Base-by-base conservation (phyloP, 2,797 vertebrate genomes). In the Saguinus oedipus region DNA sequence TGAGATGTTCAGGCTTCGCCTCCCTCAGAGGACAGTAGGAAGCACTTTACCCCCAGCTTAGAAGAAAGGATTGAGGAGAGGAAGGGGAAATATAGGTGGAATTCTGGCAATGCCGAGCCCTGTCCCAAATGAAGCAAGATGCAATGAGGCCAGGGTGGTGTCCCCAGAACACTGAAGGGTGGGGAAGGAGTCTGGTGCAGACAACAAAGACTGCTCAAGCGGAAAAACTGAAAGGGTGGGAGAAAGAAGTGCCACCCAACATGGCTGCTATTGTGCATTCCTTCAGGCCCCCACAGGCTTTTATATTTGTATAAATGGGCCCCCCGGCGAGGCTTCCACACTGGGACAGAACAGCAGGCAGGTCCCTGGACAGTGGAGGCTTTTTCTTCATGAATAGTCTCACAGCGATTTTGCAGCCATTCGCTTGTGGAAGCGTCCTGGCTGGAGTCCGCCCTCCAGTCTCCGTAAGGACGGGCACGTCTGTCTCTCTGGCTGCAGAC, bases 241-340 rank as follows among this genome's bases (percentile, higher is more conserved):
- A 96, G 96, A 97, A 96, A 82, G 74, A 96, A 97, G 92, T 89
- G 96, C 93, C 57, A 78, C 74, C 61, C 14, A 57, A 59, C 20
- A 53, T 26, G 86, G 87, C 96, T 86, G 90, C 84, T 94, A 27
- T 30, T 33, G 33, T 81, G 20, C 93, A 33, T 57, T 59, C 44
- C 70, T 93, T 50, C 78, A 59, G 90, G 92, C 97, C 89, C 46
- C n/a, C 70, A 6, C 14, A 20, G 84, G 36, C 88, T 91, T 46
- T 50, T 14, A 6, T 53, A 11, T 80, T 78, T 90, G 87, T 68
- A 57, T 53, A 86, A 95, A 82, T 46, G 50, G 88, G 79, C 64
- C 44, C 94, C 94, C 94, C 4, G 8, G 53, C 44, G 4, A 5
- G 10, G 27, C 68, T 55, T 93, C 83, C 39, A 39, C 24, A 0